Base-by-base conservation (phyloP, 1,140 invertebrate genomes). In the Drosophila aff. region DNA sequence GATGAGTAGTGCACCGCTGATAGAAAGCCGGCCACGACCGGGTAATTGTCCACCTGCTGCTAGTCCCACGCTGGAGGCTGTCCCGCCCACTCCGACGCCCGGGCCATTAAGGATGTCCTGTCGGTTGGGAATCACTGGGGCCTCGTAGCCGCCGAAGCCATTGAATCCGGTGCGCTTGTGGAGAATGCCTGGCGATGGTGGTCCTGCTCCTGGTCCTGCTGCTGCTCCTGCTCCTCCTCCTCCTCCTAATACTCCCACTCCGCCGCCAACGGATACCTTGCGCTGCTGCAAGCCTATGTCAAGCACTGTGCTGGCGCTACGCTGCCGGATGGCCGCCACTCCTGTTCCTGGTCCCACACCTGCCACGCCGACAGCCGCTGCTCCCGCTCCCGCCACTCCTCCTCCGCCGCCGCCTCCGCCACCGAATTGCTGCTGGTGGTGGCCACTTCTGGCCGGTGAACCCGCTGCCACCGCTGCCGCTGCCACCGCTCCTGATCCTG, bases 371-470 rank as follows among this genome's bases (percentile, higher is more conserved):
- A 68, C 82, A 50, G 63, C 65, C 43, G 61, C 67, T 28, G 68
- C 63, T 21, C 66, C 72, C 46, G 43, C 64, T 52, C 40, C 81
- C 44, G 50, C 80, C 13, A 69, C 75, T 31, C 43, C 76, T 44
- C 69, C 76, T 18, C 72, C 74, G 28, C 74, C 79, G 26, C 60
- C 77, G 40, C 57, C 76, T 28, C 68, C 71, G 28, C 57, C 68
- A 59, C 65, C 68, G 47, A 71, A 64, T 49, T 49, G 47, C 50
- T 52, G 50, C 81, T 75, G 66, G 79, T 79, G 62, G 79, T 87
- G 83, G 76, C 78, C 78, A 91, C 83, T 76, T 55, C 81, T 89
- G 72, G 86, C 86, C 67, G 86, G 86, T 71, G 85, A 87, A 76
- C 85, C 85, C 64, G 78, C 65, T 86, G 83, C 83, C 80, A 79